phyloP scores from a whole-genome alignment of 2,888 invertebrate species.

The Lordiphosa andalusiaca region DNA sequence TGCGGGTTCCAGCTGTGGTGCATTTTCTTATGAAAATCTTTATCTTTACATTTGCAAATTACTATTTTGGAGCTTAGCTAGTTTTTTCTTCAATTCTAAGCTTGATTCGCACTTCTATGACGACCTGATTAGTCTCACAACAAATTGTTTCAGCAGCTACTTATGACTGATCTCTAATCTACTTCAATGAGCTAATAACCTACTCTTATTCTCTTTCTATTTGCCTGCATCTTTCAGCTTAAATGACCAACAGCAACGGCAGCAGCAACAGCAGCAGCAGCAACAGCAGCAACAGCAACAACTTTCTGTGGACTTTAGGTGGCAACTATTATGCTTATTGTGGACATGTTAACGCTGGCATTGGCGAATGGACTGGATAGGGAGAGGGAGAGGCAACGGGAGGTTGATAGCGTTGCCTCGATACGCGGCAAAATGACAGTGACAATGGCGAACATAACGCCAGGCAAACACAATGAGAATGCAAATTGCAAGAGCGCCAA shows the following conservation, averaged over 20 bases:
- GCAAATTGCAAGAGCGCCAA: slow-evolving; percentile 39
- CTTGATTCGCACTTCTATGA: no score
- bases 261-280: not conserved
- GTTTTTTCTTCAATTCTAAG: no score
- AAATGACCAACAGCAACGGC: slow-evolving; percentile 8
- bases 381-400: slow-evolving; percentile 12
- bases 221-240: not conserved
- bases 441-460: slow-evolving; percentile 34
- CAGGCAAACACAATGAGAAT: slow-evolving; percentile 44
- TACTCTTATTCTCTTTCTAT: slow-evolving; percentile 6
- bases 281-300: slow-evolving; percentile 6
- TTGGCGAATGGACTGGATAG: slow-evolving; percentile 51
- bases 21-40: no score
- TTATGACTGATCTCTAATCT: not conserved
- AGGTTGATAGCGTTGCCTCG: slow-evolving; percentile 23
- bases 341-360: slow-evolving; percentile 66
- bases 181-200: slow-evolving; percentile 7
- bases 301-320: slow-evolving; percentile 15
- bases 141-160: no score
- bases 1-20: no score
- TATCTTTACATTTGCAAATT: no score
- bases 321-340: slow-evolving; percentile 57
- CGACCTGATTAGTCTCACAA: no score
- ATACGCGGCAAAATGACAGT: slow-evolving; percentile 41
- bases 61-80: no score